Evolutionary conservation across 2,888 invertebrate genomes (phyloP).

Genomic region (Laspeyria flexula): DNA sequence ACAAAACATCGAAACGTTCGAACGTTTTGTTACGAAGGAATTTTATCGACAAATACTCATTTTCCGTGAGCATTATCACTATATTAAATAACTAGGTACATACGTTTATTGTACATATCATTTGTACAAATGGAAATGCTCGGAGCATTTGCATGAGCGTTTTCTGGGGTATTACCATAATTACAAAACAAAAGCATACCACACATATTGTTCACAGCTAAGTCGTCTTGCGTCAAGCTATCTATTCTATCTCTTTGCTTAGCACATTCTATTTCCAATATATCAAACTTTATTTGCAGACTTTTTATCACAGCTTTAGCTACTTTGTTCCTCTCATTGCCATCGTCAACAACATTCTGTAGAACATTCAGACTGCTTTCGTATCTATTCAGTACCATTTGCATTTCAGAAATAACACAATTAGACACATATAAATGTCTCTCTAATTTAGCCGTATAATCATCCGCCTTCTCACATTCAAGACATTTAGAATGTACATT

Average conservation of each 20-base stretch:
- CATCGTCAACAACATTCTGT: conserved; percentile 58
- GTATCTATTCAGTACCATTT: conserved; percentile 58
- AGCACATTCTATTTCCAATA: conserved; percentile 57
- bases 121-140: no score
- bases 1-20: no score
- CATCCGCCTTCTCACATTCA: conserved; percentile 58
- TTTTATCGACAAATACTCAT: no score
- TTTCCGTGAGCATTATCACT: no score
- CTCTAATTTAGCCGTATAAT: conserved; percentile 58
- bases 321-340: conserved; percentile 55
- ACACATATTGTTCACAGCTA: conserved; percentile 53
- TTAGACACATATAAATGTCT: conserved; percentile 52
- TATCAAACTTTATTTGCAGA: conserved; percentile 57
- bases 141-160: no score
- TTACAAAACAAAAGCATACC: conserved; percentile 43
- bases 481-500: conserved; percentile 53
- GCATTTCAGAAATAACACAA: conserved; percentile 52
- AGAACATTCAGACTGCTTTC: conserved; percentile 63
- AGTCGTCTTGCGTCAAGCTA: conserved; percentile 48
- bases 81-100: no score
- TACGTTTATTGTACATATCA: no score
- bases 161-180: no score
- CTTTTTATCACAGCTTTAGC: conserved; percentile 54
- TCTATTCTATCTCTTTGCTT: conserved; percentile 55
- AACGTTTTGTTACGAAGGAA: no score